Conservation (phyloP, 37 sponge, comb jelly and placozoan species). For the Theonella swinhoei region DNA sequence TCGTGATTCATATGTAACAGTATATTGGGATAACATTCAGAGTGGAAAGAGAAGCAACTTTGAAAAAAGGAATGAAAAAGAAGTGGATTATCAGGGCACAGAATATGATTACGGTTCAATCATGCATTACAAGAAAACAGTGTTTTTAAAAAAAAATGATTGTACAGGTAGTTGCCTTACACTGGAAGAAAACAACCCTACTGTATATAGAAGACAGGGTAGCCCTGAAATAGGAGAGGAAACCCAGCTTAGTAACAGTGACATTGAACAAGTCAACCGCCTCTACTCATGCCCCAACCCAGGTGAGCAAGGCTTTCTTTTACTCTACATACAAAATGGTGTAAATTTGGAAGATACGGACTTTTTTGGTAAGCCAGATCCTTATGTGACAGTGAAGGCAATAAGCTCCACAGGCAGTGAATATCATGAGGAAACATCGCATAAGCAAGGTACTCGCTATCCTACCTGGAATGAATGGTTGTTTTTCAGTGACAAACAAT, state of each 20-base stretch:
- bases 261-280: neutral
- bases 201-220: neutral
- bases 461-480: constrained; percentile 34
- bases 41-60: neutral
- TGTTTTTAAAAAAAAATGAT: too few relatives aligned
- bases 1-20: constrained; percentile 41
- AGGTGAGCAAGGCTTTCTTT: neutral
- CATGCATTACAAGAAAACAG: neutral
- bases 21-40: neutral
- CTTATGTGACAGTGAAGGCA: neutral
- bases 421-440: neutral
- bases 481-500: neutral
- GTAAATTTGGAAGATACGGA: neutral
- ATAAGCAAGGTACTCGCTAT: constrained; percentile 1
- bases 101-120: neutral
- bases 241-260: neutral
- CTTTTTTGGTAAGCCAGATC: neutral
- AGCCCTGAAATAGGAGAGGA: neutral
- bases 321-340: neutral
- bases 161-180: neutral
- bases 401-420: neutral
- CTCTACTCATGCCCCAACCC: neutral
- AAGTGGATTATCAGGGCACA: neutral
- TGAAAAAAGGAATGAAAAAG: neutral
- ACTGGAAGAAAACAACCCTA: neutral